Evolutionary conservation across 2,888 invertebrate species (phyloP).

Genomic region (Lithophane leautieri): DNA sequence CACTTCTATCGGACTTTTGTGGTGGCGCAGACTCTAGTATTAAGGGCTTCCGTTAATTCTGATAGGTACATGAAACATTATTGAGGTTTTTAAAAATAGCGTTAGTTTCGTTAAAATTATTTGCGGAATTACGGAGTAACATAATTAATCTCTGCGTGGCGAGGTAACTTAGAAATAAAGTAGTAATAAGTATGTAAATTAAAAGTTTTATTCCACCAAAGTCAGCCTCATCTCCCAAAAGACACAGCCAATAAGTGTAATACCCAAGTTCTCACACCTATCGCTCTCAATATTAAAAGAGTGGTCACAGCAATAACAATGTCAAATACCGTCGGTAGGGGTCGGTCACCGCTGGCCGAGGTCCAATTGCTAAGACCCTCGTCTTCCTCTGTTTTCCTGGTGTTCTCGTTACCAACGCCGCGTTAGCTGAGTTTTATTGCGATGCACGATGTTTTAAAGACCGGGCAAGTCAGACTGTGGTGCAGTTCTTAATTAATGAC

Average conservation of each 20-base stretch:
- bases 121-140: not conserved
- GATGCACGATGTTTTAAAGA: conserved; percentile 2
- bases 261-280: conserved; percentile 21
- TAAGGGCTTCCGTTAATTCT: not conserved
- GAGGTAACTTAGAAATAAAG: not conserved
- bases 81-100: not conserved
- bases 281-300: conserved; percentile 44
- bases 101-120: not conserved
- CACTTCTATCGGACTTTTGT: too few species aligned
- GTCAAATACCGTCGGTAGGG: conserved; percentile 50
- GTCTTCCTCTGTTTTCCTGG: conserved; percentile 56
- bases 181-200: not conserved
- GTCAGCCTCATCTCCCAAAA: not conserved
- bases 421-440: conserved; percentile 46
- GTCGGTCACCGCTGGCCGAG: conserved; percentile 62
- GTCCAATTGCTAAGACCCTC: conserved; percentile 65
- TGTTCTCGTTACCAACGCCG: conserved; percentile 42
- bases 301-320: conserved; percentile 52
- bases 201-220: not conserved
- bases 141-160: not conserved
- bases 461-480: not conserved
- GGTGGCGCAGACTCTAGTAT: too few species aligned
- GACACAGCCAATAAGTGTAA: conserved; percentile 19
- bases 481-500: conserved; percentile 11
- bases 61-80: not conserved